phyloP scores from a whole-genome alignment of 2,797 vertebrate species.

The Premnoplex brunnescens region DNA sequence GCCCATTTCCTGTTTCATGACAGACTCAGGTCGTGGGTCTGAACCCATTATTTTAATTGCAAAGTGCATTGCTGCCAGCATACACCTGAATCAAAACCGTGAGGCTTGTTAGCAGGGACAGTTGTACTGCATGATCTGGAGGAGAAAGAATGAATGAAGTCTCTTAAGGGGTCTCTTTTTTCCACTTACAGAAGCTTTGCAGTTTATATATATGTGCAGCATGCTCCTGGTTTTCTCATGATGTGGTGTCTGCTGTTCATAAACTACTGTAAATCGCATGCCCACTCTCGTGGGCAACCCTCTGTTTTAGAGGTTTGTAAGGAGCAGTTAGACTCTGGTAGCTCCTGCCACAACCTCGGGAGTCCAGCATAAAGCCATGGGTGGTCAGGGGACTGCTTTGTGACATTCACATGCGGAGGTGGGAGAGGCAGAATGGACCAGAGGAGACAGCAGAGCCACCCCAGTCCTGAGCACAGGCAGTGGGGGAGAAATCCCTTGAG shows the following conservation, averaged over 20 bases:
- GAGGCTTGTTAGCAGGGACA: rapidly evolving
- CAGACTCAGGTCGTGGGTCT: neutral
- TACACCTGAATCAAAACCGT: neutral
- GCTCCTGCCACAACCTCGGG: rapidly evolving
- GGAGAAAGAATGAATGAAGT: neutral
- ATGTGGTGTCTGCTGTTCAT: neutral
- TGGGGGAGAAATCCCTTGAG: neutral
- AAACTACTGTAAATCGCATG: neutral
- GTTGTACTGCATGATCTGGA: neutral
- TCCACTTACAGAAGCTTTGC: neutral
- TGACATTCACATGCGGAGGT: neutral
- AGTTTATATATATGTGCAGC: neutral
- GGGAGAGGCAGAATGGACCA: neutral
- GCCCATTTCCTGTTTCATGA: neutral
- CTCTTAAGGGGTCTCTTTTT: neutral
- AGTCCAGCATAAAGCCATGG: neutral
- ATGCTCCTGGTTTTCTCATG: neutral
- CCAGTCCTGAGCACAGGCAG: neutral
- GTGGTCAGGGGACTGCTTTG: neutral
- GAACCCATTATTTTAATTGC: neutral
- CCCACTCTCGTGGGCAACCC: neutral
- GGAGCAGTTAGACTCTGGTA: neutral
- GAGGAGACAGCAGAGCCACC: neutral
- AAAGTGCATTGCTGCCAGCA: neutral
- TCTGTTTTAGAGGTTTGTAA: neutral